Percentiles rank a stretch among this genome's conserved stretches.
Conservation (phyloP, 2,888 invertebrate genomes). For the Cephus pygmeus region DNA sequence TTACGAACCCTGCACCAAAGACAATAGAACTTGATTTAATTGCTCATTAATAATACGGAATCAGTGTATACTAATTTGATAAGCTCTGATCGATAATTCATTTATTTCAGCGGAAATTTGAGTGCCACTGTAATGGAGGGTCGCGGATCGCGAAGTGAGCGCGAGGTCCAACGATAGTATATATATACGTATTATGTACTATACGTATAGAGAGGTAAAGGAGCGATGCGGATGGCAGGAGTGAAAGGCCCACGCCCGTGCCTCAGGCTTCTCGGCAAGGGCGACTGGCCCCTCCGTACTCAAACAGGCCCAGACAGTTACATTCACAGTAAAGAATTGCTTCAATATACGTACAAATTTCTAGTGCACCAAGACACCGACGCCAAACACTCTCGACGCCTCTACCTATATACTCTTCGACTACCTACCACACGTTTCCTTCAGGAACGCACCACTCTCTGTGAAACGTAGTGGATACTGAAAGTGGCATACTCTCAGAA, state of each 20-base stretch:
- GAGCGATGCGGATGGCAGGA: slow-evolving; percentile 65
- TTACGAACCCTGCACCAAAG: not conserved
- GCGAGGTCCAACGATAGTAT: slow-evolving; percentile 17
- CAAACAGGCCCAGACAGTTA: slow-evolving; percentile 24
- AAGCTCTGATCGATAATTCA: not conserved
- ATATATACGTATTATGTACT: slow-evolving; percentile 10
- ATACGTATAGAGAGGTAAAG: slow-evolving; percentile 33
- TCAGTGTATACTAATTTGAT: not conserved
- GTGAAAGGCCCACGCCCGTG: slow-evolving; percentile 67
- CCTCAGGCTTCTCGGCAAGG: slow-evolving; percentile 64
- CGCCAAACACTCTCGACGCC: not conserved
- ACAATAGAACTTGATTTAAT: not conserved
- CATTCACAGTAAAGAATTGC: not conserved
- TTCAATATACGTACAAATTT: not conserved
- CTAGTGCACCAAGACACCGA: not conserved
- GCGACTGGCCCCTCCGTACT: slow-evolving; percentile 62
- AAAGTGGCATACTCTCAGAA: not conserved
- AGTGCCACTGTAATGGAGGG: slow-evolving; percentile 45
- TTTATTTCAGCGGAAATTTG: slow-evolving; percentile 27
- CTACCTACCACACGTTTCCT: not conserved
- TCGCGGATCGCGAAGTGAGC: slow-evolving; percentile 23
- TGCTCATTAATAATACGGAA: not conserved
- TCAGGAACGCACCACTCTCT: not conserved
- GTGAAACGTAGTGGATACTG: not conserved
- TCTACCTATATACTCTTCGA: not conserved